Conservation (phyloP, 1,140 invertebrate species). For the Halesus radiatus region DNA sequence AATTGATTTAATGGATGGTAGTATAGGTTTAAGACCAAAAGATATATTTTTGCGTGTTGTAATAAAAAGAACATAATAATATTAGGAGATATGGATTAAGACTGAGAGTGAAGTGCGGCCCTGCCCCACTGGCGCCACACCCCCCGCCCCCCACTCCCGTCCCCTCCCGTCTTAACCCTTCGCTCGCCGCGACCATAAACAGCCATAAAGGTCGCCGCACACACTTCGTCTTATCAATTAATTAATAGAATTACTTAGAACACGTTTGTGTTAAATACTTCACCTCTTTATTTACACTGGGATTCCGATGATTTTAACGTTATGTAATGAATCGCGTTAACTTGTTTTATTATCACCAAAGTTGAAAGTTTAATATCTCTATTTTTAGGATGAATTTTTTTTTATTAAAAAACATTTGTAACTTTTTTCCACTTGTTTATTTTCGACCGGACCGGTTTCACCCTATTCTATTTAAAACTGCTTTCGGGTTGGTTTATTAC, state of each 20-base stretch:
- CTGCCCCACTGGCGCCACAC: conserved; percentile 19
- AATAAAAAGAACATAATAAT: conserved; percentile 7
- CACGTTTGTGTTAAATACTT: conserved; percentile 1
- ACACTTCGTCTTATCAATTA: conserved; percentile 24
- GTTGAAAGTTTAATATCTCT: background rate
- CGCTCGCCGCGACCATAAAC: conserved; percentile 24
- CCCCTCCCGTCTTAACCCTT: background rate
- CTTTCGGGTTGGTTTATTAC: too few relatives aligned
- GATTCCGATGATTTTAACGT: background rate
- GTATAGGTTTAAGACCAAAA: too few relatives aligned
- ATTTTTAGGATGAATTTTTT: too few relatives aligned
- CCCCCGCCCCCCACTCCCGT: background rate
- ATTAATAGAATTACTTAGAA: conserved; percentile 16
- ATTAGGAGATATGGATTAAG: background rate
- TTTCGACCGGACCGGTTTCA: too few relatives aligned
- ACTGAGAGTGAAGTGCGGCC: background rate
- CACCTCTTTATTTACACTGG: background rate
- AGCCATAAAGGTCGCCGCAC: conserved; percentile 30
- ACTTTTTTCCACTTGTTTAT: too few relatives aligned
- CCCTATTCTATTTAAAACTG: too few relatives aligned
- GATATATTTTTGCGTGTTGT: background rate
- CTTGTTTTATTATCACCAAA: background rate
- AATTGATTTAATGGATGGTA: too few relatives aligned
- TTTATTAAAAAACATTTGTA: too few relatives aligned
- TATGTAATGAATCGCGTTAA: background rate